These are phyloP conservation scores for Ennomos fuscantarius DNA, from an alignment of 2,888 invertebrate genomes.

Conservation along the genomic window DNA sequence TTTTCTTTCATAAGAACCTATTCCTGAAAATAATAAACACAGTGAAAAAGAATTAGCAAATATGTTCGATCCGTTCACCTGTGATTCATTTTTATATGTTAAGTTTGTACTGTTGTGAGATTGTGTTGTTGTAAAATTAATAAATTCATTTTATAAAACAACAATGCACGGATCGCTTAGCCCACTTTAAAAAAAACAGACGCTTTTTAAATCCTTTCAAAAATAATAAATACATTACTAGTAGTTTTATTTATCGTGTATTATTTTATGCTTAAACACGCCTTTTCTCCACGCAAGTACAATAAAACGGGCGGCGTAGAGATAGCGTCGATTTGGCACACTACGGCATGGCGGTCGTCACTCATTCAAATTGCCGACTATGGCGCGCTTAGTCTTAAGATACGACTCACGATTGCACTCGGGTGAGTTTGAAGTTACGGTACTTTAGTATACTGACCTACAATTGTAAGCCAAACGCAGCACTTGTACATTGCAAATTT, in stretches of 20 bases:
- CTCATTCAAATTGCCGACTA: conserved; percentile 19
- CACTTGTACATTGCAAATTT: background rate
- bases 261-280: conserved; percentile 14
- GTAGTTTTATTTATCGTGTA: background rate
- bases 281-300: conserved; percentile 18
- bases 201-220: background rate
- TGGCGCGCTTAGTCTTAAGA: conserved; percentile 19
- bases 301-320: conserved; percentile 24
- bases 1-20: no score
- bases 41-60: no score
- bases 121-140: no score
- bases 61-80: no score
- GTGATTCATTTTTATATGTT: no score
- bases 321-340: conserved; percentile 27
- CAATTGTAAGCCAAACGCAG: conserved; percentile 13
- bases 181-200: no score
- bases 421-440: conserved; percentile 14
- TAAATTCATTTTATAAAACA: no score
- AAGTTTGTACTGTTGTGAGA: no score
- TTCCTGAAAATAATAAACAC: no score
- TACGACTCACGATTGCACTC: conserved; percentile 17
- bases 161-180: no score
- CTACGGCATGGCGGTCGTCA: conserved; percentile 17
- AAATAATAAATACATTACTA: background rate
- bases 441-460: conserved; percentile 7